Percentiles rank a stretch among this genome's conserved stretches.
phyloP scores from a whole-genome alignment of 2,888 invertebrate species.

The Blera fallax region DNA sequence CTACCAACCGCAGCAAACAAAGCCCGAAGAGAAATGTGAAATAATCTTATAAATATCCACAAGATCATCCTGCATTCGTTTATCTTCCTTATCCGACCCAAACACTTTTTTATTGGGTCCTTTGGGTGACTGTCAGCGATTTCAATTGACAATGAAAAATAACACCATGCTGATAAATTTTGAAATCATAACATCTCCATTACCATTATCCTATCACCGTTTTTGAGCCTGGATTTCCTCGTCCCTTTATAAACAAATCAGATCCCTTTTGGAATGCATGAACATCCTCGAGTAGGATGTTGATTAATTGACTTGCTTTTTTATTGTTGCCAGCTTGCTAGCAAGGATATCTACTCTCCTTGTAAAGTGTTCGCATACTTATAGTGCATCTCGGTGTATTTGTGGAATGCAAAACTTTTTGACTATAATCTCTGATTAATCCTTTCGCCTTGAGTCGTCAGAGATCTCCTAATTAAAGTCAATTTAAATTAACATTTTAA shows the following conservation, averaged over 20 bases:
- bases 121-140: conserved; percentile 25
- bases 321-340: conserved; percentile 4
- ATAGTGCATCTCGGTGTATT: neutral
- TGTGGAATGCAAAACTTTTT: conserved; percentile 36
- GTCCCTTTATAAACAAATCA: neutral
- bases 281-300: neutral
- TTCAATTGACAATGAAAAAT: conserved; percentile 54
- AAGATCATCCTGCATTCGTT: conserved; percentile 29
- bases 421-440: conserved; percentile 45
- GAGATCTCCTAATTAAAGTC: conserved; percentile 58
- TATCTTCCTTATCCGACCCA: conserved; percentile 29
- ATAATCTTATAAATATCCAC: conserved; percentile 31
- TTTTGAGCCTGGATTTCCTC: neutral
- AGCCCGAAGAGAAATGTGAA: neutral
- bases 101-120: conserved; percentile 31
- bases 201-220: neutral
- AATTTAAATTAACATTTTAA: conserved; percentile 62
- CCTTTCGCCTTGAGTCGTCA: neutral
- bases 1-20: neutral
- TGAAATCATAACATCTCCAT: conserved; percentile 3
- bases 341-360: too few relatives aligned
- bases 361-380: neutral
- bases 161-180: conserved; percentile 3
- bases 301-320: conserved; percentile 48
- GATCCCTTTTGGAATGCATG: neutral